phyloP scores from a whole-genome alignment of 1,140 invertebrate species.

The Drosophila azteca region DNA sequence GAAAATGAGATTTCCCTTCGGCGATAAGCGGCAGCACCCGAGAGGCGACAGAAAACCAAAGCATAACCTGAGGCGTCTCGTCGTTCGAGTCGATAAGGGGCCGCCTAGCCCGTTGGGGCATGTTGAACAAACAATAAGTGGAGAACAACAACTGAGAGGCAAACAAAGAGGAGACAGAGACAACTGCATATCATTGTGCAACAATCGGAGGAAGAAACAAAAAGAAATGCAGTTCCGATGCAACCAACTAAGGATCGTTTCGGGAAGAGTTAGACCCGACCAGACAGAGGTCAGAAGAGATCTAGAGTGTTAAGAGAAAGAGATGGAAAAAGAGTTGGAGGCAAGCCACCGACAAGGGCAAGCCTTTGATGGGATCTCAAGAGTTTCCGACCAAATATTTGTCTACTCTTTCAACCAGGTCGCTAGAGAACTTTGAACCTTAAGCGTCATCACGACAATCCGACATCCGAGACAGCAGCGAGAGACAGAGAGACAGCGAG shows the following conservation, averaged over 20 bases:
- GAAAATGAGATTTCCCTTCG: constrained; percentile 23
- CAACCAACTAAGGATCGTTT: constrained; percentile 15
- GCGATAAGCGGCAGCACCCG: constrained; percentile 38
- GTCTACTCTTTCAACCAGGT: constrained; percentile 8
- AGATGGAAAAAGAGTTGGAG: not conserved
- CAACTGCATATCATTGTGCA: constrained; percentile 49
- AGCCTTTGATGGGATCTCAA: constrained; percentile 52
- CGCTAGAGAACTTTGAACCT: constrained; percentile 47
- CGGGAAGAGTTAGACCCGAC: not conserved
- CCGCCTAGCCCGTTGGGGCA: constrained; percentile 19
- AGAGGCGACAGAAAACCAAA: constrained; percentile 42
- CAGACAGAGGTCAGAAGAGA: not conserved
- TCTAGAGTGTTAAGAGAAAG: not conserved
- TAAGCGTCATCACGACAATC: constrained; percentile 4
- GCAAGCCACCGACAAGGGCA: constrained; percentile 24
- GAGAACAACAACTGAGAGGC: constrained; percentile 18
- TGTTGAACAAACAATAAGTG: constrained; percentile 63
- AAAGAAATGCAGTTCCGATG: constrained; percentile 47
- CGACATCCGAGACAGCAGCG: not conserved
- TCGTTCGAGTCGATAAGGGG: constrained; percentile 11
- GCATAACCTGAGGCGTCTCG: constrained; percentile 68
- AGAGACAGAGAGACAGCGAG: not conserved
- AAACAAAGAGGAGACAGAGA: constrained; percentile 44
- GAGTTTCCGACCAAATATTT: constrained; percentile 3
- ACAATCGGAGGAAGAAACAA: constrained; percentile 12